Evolutionary conservation across 2,113 vertebrate genomes (phyloP).

Genomic region (Esox niger): DNA sequence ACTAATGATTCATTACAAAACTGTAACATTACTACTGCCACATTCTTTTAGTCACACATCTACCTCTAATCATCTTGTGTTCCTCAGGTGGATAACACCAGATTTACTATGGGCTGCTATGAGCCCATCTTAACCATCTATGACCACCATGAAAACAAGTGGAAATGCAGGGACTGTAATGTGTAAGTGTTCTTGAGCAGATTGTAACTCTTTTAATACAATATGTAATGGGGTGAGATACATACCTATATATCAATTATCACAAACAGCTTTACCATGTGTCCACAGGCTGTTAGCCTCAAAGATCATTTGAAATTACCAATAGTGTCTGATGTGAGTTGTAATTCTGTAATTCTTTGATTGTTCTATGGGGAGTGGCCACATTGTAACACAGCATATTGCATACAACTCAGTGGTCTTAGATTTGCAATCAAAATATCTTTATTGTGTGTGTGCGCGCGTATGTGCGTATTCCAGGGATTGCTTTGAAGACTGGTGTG

Average conservation of each 20-base stretch:
- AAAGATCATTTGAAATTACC: no score
- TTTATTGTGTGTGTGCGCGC: no score
- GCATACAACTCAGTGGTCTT: neutral
- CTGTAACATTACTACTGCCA: neutral
- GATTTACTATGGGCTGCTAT: slow-evolving; percentile 86
- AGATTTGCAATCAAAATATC: neutral
- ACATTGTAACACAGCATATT: neutral
- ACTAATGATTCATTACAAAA: neutral
- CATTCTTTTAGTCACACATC: neutral
- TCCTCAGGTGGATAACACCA: slow-evolving; percentile 87
- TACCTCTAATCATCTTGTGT: neutral
- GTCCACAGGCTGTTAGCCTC: no score
- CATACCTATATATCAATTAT: neutral
- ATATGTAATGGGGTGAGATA: neutral
- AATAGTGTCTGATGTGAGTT: no score
- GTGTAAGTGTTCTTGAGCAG: slow-evolving; percentile 73
- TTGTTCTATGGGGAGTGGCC: no score
- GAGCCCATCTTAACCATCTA: slow-evolving; percentile 86
- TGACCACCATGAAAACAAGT: slow-evolving; percentile 93
- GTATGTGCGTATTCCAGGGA: slow-evolving; percentile 71
- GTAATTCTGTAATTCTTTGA: no score
- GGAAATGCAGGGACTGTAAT: slow-evolving; percentile 88
- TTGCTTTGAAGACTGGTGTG: slow-evolving; percentile 91
- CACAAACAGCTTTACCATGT: no score
- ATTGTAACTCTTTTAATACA: neutral